phyloP scores from a whole-genome alignment of 2,797 vertebrate species.

The Cirrhinus mrigala region DNA sequence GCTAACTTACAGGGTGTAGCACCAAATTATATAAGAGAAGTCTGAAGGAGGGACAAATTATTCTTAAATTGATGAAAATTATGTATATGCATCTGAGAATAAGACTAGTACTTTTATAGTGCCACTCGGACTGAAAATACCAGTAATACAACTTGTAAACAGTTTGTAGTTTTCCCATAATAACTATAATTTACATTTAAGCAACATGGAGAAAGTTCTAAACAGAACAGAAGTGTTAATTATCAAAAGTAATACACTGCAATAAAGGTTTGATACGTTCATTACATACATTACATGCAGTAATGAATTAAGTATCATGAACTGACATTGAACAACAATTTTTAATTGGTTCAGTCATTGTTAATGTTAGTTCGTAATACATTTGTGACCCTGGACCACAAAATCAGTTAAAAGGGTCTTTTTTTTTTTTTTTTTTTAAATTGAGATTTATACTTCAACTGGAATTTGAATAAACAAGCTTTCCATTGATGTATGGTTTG shows the following conservation, averaged over 20 bases:
- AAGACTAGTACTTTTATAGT: slow-evolving; percentile 22
- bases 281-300: not conserved
- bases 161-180: not conserved
- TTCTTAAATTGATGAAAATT: slow-evolving; percentile 65
- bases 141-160: not conserved
- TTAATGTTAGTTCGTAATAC: too few species aligned
- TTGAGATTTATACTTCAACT: too few species aligned
- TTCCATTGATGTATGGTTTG: too few species aligned
- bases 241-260: not conserved
- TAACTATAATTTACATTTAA: not conserved
- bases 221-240: not conserved
- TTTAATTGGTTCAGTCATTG: not conserved
- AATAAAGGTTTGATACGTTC: not conserved
- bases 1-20: slow-evolving; percentile 42
- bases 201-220: not conserved
- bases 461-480: too few species aligned
- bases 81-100: slow-evolving; percentile 50
- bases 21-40: slow-evolving; percentile 31
- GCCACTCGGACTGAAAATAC: not conserved
- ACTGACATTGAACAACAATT: not conserved
- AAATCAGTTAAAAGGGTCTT: too few species aligned
- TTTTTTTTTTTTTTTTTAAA: too few species aligned
- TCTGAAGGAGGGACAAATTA: slow-evolving; percentile 52
- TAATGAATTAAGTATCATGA: not conserved
- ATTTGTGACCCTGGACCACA: too few species aligned